Evolutionary conservation across 2,888 invertebrate genomes (phyloP).

Genomic region (Harpagoxenus sublaevis): DNA sequence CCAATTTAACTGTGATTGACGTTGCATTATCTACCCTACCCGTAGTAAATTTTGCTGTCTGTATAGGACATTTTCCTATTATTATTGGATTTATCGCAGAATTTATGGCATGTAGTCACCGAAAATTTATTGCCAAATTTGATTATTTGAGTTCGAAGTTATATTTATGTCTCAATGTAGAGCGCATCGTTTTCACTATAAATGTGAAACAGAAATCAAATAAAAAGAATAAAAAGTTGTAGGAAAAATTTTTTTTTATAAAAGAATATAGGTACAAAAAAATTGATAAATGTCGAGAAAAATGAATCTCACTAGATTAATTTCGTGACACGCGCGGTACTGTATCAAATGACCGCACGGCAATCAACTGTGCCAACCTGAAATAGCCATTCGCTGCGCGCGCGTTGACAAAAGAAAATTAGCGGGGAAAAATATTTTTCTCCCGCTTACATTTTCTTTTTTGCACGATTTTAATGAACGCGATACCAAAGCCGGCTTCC

Average conservation of each 20-base stretch:
- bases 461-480: constrained; percentile 28
- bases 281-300: not conserved
- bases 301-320: not conserved
- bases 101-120: constrained; percentile 28
- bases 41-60: not conserved
- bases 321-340: not conserved
- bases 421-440: constrained; percentile 23
- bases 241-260: not conserved
- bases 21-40: constrained; percentile 2
- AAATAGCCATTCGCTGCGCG: not conserved
- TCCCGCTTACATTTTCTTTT: constrained; percentile 12
- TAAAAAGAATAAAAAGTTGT: not conserved
- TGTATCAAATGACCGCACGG: not conserved
- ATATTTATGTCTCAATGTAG: not conserved
- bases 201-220: not conserved
- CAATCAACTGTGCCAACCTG: not conserved
- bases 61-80: constrained; percentile 3
- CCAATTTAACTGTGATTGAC: constrained; percentile 34
- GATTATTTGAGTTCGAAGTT: not conserved
- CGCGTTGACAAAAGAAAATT: not conserved
- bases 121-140: constrained; percentile 11
- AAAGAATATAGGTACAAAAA: not conserved
- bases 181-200: not conserved
- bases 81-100: not conserved
- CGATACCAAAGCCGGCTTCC: not conserved